Base-by-base conservation (phyloP, 2,797 vertebrate species). In the Diplodus puntazzo region DNA sequence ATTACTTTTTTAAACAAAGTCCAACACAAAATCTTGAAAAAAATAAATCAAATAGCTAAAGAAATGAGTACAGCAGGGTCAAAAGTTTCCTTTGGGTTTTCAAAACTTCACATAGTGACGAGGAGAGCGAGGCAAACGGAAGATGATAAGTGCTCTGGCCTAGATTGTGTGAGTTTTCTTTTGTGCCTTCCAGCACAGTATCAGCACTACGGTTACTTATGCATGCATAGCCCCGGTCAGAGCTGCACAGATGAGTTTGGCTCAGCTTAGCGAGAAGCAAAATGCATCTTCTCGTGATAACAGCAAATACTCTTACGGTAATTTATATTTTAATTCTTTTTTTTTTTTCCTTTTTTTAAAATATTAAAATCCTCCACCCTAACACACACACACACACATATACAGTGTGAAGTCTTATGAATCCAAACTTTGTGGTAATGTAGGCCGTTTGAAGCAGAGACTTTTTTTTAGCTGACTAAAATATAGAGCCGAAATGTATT, bases 231-330 rank as follows among this genome's bases (percentile, higher is more conserved):
- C 52, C 73, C 34, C 43, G 86, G 71, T 80, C 77, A 79, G 81
- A 49, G 69, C 76, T 71, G 68, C 75, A 61, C 81, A 46, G 73
- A 87, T 70, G 82, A 80, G 74, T 80, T 74, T 61, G 87, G 87
- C 83, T 92, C 75, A 75, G 86, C 79, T 88, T 74, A 80, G 84
- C 66, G 34, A n/a, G 45, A 79, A 83, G 84, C 79, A 83, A 79
- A 86, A 90, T 68, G 78, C 86, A 88, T 86, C 88, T 85, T 59
- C 70, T 53, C 7, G 55, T 80, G 87, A 91, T 89, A 86, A 88
- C 78, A 69, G 88, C 80, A 81, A 88, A 91, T 76, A 62, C 42
- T 62, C 42, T 18, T 25, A 46, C 13, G 14, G 60, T 62, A 62
- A 62, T 62, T 62, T 25, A 62, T 46, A 46, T 25, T 62, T 46